Base-by-base conservation (phyloP, 2,888 invertebrate genomes). In the Anthophora plumipes region DNA sequence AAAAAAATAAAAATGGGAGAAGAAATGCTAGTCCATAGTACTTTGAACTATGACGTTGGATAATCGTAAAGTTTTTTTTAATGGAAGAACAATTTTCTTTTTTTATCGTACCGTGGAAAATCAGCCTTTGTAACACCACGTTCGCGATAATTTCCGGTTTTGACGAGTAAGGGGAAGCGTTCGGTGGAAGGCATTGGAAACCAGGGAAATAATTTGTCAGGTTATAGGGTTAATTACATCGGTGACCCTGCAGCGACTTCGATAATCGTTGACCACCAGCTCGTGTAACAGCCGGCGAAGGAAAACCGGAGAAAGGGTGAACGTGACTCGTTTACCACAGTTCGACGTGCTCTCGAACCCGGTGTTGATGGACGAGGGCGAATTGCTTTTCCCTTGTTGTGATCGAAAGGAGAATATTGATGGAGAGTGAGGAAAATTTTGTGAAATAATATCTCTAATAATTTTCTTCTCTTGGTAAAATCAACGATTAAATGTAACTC, bases 211-310 rank as follows among this genome's bases (percentile, higher is more conserved):
- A 71, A 66, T 64, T 31, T 12, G 54, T 48, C 59, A 41, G 37
- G 69, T 71, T 81, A 81, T 61, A 74, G 67, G 66, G 64, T 66
- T 81, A 81, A 80, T 81, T 81, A 81, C 80, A 67, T 67, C 43
- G 80, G 64, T 67, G 48, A 63, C 37, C 66, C 69, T 67, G 81
- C 57, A 75, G 81, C 74, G 31, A 74, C 81, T 80, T 81, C 71
- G 72, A 57, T 68, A 68, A 69, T 70, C 63, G 76, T 50, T 66
- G 43, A 22, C 43, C 77, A 69, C 60, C 60, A 61, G 22, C 54
- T 48, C 25, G 67, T 68, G 54, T 68, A 59, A 64, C 66, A 77
- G 37, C 52, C 39, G 20, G 52, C 20, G 37, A 22, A 48, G 50
- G 25, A 69, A 46, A 20, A 55, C 46, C 7, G 31, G 46, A 54